Percentiles rank a stretch among this genome's conserved stretches.
Conservation (phyloP, 2,113 vertebrate species). For the Micronycteris hirsuta region DNA sequence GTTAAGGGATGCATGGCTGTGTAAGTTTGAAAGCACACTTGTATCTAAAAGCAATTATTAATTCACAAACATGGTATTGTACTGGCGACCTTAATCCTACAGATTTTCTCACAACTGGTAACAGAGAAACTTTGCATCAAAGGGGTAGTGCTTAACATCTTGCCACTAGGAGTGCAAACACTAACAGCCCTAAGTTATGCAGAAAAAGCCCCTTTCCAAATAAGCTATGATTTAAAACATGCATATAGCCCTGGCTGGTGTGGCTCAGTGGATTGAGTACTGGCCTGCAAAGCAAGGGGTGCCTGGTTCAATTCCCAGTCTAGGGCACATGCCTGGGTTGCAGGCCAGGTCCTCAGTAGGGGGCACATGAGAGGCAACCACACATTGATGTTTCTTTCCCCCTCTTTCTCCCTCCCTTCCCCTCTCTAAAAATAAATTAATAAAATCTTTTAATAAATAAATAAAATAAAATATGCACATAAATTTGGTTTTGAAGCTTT, state of each 20-base stretch:
- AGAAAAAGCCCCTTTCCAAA: conserved; percentile 1
- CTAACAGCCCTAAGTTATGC: not conserved
- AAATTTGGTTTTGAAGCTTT: conserved; percentile 8
- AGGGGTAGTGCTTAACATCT: not conserved
- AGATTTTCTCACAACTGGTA: conserved; percentile 27
- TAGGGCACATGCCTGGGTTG: no score
- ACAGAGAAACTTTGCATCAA: not conserved
- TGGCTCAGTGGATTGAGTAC: no score
- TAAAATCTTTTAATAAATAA: no score
- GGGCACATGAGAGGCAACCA: no score
- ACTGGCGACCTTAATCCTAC: not conserved
- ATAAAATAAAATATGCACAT: not conserved
- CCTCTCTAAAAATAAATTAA: no score
- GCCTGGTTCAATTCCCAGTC: no score
- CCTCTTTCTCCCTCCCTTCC: no score
- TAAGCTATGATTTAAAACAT: conserved; percentile 33
- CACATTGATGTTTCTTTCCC: no score
- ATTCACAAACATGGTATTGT: not conserved
- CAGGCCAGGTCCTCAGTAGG: no score
- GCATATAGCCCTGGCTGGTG: not conserved
- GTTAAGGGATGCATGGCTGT: not conserved
- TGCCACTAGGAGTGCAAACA: not conserved
- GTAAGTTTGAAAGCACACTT: not conserved
- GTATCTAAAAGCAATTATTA: conserved; percentile 23
- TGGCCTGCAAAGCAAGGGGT: no score